Percentiles rank a stretch among this genome's conserved stretches.
These are phyloP conservation scores for Xiphias gladius DNA, from an alignment of 2,113 vertebrate genomes.

Conservation along the genomic window DNA sequence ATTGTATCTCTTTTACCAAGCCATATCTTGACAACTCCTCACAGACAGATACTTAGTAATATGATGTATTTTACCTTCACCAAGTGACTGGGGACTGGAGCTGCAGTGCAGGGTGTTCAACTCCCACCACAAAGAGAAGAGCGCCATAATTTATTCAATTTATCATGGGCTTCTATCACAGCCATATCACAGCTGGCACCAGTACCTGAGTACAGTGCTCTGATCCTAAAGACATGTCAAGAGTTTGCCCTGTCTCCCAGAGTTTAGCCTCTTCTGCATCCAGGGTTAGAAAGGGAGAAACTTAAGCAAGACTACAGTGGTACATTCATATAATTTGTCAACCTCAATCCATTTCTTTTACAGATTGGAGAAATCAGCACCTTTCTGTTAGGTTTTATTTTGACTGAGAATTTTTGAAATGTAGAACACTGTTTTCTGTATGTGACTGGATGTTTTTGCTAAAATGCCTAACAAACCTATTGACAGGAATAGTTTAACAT, in stretches of 20 bases:
- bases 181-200: conserved; percentile 40
- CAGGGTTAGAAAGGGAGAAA: not conserved
- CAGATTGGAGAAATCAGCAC: not conserved
- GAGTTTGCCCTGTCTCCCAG: conserved; percentile 9
- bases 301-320: not conserved
- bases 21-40: not conserved
- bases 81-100: conserved; percentile 2
- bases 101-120: conserved; percentile 12
- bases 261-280: not conserved
- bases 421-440: not conserved
- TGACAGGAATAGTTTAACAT: not conserved
- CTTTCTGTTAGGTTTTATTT: not conserved
- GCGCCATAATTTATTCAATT: conserved; percentile 55
- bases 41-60: not conserved
- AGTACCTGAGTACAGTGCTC: conserved; percentile 7
- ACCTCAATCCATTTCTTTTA: not conserved
- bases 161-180: conserved; percentile 32
- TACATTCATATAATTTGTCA: not conserved
- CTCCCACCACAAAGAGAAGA: conserved; percentile 37
- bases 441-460: not conserved
- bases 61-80: conserved; percentile 25
- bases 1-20: not conserved
- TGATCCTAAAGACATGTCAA: conserved; percentile 26
- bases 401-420: not conserved
- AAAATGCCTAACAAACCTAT: not conserved